phyloP scores from a whole-genome alignment of 2,888 invertebrate genomes.

The Mimachlamys varia region DNA sequence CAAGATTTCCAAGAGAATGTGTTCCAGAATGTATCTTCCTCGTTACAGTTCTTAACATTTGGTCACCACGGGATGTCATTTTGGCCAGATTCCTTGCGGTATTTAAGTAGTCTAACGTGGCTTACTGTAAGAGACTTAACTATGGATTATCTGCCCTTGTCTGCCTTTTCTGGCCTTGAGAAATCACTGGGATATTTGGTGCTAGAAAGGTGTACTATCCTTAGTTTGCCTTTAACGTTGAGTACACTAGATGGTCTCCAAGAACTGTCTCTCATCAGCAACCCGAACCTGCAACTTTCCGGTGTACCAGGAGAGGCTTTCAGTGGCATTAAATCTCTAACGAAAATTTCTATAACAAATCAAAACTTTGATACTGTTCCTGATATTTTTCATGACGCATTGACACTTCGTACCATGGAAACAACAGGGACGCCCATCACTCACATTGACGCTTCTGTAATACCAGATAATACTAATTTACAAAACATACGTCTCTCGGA shows the following conservation, averaged over 20 bases:
- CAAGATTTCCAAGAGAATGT: slow-evolving; percentile 19
- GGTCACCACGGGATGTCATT: slow-evolving; percentile 39
- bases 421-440: neutral
- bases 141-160: slow-evolving; percentile 13
- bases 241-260: neutral
- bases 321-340: neutral
- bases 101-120: slow-evolving; percentile 35
- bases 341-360: slow-evolving; percentile 36
- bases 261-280: slow-evolving; percentile 36
- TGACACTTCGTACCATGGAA: neutral
- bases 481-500: neutral
- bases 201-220: neutral
- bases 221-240: neutral
- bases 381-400: slow-evolving; percentile 37
- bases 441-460: neutral
- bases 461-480: neutral
- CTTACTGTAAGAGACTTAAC: neutral
- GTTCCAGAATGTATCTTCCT: slow-evolving; percentile 38
- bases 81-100: slow-evolving; percentile 42
- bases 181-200: neutral
- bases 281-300: slow-evolving; percentile 16
- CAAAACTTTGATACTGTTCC: slow-evolving; percentile 40
- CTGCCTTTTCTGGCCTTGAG: neutral
- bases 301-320: slow-evolving; percentile 29
- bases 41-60: slow-evolving; percentile 37